phyloP scores from a whole-genome alignment of 2,888 invertebrate species.

The Tachina fera region DNA sequence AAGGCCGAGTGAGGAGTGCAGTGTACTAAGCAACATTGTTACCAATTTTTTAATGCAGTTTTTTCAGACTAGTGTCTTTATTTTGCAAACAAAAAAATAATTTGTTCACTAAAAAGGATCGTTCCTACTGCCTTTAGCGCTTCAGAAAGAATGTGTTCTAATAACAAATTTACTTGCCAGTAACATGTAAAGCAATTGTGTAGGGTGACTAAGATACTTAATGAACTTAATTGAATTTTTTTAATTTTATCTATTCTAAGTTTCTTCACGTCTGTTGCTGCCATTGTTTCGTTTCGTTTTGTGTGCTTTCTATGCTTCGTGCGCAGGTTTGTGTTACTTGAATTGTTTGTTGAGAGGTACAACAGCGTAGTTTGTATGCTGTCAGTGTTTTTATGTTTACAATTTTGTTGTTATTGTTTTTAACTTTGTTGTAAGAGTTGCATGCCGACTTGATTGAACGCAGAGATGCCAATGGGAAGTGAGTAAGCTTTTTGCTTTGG shows the following conservation, averaged over 20 bases:
- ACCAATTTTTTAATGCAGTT: too few relatives aligned
- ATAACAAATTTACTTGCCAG: neutral
- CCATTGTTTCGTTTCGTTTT: constrained; percentile 43
- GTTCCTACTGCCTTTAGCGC: too few relatives aligned
- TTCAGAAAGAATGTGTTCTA: too few relatives aligned
- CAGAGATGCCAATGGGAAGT: neutral
- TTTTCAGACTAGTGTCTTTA: too few relatives aligned
- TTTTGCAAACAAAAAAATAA: too few relatives aligned
- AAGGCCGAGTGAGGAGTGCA: too few relatives aligned
- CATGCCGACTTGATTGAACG: neutral
- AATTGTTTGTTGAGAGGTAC: neutral
- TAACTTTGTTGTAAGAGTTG: constrained; percentile 8
- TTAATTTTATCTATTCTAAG: constrained; percentile 13
- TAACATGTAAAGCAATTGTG: neutral
- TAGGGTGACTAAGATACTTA: neutral
- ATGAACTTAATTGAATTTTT: neutral
- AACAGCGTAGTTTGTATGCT: constrained; percentile 29
- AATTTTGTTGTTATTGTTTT: constrained; percentile 9
- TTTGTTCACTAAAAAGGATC: too few relatives aligned
- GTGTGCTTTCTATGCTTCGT: constrained; percentile 45
- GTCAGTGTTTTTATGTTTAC: constrained; percentile 27
- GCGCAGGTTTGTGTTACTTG: constrained; percentile 45
- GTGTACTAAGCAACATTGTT: too few relatives aligned
- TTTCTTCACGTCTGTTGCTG: constrained; percentile 34
- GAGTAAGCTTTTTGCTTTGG: neutral